Evolutionary conservation across 2,797 vertebrate species (phyloP).

Genomic region (Eurystomus glaucurus): DNA sequence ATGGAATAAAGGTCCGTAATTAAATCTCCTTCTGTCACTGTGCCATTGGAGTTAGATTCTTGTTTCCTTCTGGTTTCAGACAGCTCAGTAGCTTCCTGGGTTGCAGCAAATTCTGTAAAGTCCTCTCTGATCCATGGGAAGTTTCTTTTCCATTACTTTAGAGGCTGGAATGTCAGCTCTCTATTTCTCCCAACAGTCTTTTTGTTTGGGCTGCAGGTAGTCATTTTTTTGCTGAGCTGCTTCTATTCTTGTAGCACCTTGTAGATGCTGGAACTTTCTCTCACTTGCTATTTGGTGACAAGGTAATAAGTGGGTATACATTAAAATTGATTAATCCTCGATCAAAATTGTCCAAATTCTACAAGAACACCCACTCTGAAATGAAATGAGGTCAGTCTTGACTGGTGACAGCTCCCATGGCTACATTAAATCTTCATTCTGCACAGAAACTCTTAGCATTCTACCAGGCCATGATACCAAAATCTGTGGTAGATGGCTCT

Average conservation of each 20-base stretch:
- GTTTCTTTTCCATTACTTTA: neutral
- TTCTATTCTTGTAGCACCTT: neutral
- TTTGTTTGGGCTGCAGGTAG: neutral
- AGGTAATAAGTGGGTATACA: neutral
- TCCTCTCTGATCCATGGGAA: neutral
- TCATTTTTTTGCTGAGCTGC: neutral
- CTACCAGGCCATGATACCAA: neutral
- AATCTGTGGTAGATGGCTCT: neutral
- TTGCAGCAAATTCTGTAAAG: accelerated
- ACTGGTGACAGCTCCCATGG: neutral
- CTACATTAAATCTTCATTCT: neutral
- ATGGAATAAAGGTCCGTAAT: neutral
- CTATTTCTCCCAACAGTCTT: neutral
- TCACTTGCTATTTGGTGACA: neutral
- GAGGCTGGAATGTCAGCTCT: neutral
- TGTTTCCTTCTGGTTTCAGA: neutral
- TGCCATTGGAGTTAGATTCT: neutral
- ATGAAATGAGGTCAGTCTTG: neutral
- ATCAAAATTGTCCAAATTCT: neutral
- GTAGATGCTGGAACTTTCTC: neutral
- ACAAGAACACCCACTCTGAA: neutral
- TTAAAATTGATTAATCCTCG: neutral
- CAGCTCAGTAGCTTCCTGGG: neutral
- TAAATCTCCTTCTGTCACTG: neutral
- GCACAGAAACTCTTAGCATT: neutral